Base-by-base conservation (phyloP, 2,113 vertebrate species). In the Pipa parva region DNA sequence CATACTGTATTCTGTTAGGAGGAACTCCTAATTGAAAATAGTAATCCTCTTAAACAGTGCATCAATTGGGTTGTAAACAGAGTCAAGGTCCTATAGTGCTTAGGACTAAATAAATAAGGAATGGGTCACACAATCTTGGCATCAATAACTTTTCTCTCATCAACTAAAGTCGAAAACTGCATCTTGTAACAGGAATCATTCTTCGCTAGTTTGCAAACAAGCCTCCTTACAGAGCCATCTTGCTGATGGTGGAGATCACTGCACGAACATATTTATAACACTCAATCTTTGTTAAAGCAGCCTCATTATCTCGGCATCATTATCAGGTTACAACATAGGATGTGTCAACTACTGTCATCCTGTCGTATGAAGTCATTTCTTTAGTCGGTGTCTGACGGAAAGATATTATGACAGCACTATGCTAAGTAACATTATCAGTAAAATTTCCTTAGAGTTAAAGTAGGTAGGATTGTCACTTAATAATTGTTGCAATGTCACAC, bases 351-450 rank as follows among this genome's bases (percentile, higher is more conserved):
- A 42, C 39, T 42, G 39, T 42, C 39, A 42, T 42, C 5, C 39
- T n/a, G 13, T 42, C 39, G 1, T 42, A 42, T 42, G n/a, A 42
- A 42, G 39, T n/a, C 39, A 18, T 42, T 42, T 42, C 39, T n/a
- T 36, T 13, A 42, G 7, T 15, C 39, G 2, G 39, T n/a, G 17
- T n/a, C 13, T 42, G 39, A 42, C 15, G 6, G 39, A 42, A 42
- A 6, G 39, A 42, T 42, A 42, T 42, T 42, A 42, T 42, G 39
- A 42, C 39, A 42, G 39, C 39, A 42, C 2, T n/a, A 13, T 22
- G 46, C 21, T 49, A 42, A 49, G 46, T 49, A 22, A 49, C 46
- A 49, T 49, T 49, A 49, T 49, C 46, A 22, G 46, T 49, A 10
- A 49, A 49, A 49, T 49, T 7, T 49, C 22, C 39, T 42, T 42